phyloP scores from a whole-genome alignment of 1,140 invertebrate genomes.

The Tetramorium parvispinum region DNA sequence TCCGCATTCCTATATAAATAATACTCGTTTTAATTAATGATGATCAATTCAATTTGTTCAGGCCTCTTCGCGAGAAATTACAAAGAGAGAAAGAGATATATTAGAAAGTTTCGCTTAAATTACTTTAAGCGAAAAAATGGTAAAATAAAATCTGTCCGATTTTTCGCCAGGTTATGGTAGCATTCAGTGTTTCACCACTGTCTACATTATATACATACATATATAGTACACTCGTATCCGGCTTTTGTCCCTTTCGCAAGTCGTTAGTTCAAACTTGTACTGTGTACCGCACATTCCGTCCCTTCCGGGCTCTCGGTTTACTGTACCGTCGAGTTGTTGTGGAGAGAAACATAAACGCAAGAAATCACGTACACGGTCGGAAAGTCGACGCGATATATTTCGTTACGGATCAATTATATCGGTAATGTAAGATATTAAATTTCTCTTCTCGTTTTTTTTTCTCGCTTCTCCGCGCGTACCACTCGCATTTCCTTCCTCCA shows the following conservation, averaged over 20 bases:
- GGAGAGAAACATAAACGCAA: not conserved
- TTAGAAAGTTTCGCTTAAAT: not conserved
- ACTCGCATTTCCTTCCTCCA: conserved; percentile 6
- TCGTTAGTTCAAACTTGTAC: conserved; percentile 2
- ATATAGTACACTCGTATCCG: not conserved
- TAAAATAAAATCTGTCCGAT: not conserved
- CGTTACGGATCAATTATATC: conserved; percentile 30
- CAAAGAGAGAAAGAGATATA: too few relatives aligned
- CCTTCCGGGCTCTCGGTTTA: not conserved
- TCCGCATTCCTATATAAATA: conserved; percentile 3
- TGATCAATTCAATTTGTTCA: not conserved
- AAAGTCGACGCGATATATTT: not conserved
- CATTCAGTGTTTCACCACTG: not conserved
- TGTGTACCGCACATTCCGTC: not conserved
- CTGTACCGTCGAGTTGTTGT: not conserved
- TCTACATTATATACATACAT: not conserved
- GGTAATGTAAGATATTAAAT: conserved; percentile 36
- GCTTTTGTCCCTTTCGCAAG: conserved; percentile 23
- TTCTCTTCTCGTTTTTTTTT: conserved; percentile 55
- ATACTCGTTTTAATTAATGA: conserved; percentile 31
- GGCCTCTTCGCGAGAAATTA: not conserved
- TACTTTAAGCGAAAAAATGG: not conserved
- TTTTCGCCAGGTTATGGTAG: not conserved
- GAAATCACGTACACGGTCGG: conserved; percentile 1
- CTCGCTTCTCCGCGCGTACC: not conserved